These are phyloP conservation scores for Hormaphis cornu DNA, from an alignment of 1,140 invertebrate species.

Conservation along the genomic window DNA sequence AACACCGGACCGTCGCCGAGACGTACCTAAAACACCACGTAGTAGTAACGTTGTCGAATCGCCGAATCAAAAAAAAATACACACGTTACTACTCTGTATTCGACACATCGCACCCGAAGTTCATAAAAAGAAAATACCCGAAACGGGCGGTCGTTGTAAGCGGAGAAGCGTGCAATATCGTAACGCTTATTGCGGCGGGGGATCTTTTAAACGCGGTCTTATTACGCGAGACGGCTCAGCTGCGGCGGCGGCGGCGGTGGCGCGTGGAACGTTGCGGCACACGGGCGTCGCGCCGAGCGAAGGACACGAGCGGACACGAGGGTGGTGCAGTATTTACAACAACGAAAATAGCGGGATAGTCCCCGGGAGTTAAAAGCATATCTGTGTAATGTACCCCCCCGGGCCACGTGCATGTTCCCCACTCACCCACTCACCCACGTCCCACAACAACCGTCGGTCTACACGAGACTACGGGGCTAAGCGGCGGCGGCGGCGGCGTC, in stretches of 20 bases:
- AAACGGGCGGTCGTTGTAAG: no score
- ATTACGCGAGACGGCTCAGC: not conserved
- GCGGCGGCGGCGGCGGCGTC: not conserved
- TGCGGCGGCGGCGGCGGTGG: not conserved
- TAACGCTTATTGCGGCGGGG: no score
- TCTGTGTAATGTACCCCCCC: conserved; percentile 31
- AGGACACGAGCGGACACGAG: not conserved
- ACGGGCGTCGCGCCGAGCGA: not conserved
- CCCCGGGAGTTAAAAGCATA: conserved; percentile 28
- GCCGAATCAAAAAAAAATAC: no score
- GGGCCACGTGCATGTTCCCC: conserved; percentile 7
- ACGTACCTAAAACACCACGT: no score
- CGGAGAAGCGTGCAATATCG: no score
- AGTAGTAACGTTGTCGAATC: no score
- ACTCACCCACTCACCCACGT: not conserved
- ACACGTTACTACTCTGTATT: no score
- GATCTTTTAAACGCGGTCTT: no score
- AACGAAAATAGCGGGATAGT: conserved; percentile 18
- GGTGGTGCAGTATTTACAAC: not conserved
- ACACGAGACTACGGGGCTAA: not conserved
- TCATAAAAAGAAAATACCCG: no score
- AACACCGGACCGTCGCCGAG: no score
- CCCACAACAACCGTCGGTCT: not conserved
- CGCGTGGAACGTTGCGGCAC: not conserved
- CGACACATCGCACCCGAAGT: no score